Conservation (phyloP, 2,113 vertebrate genomes). For the Hippocampus zosterae region DNA sequence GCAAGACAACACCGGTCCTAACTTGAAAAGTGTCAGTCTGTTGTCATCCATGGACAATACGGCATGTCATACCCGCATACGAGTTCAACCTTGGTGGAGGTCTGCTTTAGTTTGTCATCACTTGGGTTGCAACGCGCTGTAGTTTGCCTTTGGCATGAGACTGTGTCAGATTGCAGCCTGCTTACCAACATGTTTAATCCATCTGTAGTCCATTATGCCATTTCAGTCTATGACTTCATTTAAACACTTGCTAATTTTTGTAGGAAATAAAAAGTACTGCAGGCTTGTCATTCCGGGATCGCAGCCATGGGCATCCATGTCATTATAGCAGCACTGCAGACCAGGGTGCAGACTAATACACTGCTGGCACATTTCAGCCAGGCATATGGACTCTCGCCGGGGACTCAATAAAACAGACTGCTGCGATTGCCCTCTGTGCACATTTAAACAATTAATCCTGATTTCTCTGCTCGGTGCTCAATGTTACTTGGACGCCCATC, state of each 20-base stretch:
- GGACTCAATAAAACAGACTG: constrained; percentile 9
- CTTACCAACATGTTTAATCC: constrained; percentile 2
- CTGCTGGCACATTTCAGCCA: constrained; percentile 12
- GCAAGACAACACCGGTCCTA: too few relatives aligned
- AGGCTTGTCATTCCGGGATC: constrained; percentile 5
- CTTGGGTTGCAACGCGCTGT: background rate
- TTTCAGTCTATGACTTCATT: constrained; percentile 1
- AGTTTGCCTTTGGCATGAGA: background rate
- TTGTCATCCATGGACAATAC: too few relatives aligned
- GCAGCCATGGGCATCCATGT: constrained; percentile 2
- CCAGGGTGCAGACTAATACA: constrained; percentile 3
- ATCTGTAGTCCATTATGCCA: background rate
- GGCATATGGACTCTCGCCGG: constrained; percentile 9
- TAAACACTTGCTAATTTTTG: background rate
- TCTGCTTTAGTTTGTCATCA: background rate
- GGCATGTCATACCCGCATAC: too few relatives aligned
- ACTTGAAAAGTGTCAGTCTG: too few relatives aligned
- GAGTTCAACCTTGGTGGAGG: background rate
- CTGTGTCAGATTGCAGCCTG: background rate
- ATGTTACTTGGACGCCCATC: constrained; percentile 1
- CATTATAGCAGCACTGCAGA: constrained; percentile 1
- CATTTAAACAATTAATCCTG: constrained; percentile 6
- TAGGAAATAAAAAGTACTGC: background rate
- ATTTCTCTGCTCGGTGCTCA: background rate
- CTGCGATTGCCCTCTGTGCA: background rate